Evolutionary conservation across 2,797 vertebrate genomes (phyloP).

Genomic region (Dermochelys coriacea): DNA sequence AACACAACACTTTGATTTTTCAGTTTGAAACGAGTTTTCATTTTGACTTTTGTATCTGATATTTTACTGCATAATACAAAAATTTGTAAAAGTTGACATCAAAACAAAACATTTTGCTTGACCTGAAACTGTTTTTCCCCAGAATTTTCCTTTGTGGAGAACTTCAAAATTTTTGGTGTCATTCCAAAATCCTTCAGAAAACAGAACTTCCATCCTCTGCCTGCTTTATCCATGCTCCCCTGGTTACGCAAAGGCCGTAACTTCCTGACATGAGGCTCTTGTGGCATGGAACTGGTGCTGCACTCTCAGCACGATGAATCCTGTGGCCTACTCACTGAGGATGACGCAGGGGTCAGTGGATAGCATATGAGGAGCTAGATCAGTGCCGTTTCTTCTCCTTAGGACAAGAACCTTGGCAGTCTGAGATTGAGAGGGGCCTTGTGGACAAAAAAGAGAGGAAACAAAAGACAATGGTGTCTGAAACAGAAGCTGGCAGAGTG

Average conservation of each 20-base stretch:
- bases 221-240: not conserved
- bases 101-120: not conserved
- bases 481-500: not conserved
- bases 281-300: not conserved
- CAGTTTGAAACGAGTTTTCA: not conserved
- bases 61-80: not conserved
- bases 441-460: not conserved
- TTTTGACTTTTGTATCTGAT: not conserved
- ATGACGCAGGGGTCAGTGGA: not conserved
- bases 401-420: no score
- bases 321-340: not conserved
- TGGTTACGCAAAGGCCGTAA: fast-evolving
- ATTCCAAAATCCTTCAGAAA: not conserved
- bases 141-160: not conserved
- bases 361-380: not conserved
- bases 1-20: not conserved
- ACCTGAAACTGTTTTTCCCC: not conserved
- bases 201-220: fast-evolving
- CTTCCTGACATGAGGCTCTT: not conserved
- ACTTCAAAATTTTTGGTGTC: not conserved
- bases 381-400: no score
- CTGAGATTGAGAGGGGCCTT: no score
- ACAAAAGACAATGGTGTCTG: not conserved
- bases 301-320: not conserved
- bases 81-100: not conserved